Conservation (phyloP, 2,797 vertebrate genomes). For the Enteromius afrohamiltoni region DNA sequence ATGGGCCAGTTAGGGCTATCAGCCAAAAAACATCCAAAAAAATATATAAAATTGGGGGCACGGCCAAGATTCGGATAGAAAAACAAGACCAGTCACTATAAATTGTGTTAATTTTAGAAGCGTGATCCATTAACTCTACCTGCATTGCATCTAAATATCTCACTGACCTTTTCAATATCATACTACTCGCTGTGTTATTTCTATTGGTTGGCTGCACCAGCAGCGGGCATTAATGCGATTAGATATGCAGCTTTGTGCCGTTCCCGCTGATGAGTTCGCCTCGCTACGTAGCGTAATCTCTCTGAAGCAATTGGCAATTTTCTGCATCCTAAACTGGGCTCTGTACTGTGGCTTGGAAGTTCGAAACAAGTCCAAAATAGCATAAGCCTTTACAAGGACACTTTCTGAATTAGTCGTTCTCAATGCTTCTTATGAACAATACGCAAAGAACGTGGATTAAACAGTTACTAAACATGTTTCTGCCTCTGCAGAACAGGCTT, state of each 20-base stretch:
- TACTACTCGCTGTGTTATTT: not conserved
- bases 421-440: not conserved
- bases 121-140: not conserved
- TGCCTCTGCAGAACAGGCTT: not conserved
- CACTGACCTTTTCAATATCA: constrained; percentile 8
- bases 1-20: constrained; percentile 11
- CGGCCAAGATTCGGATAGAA: not conserved
- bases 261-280: constrained; percentile 1
- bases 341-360: not conserved
- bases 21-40: not conserved
- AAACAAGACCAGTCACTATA: not conserved
- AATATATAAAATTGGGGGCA: not conserved
- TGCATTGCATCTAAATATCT: not conserved
- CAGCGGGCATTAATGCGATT: constrained; percentile 15
- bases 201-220: not conserved
- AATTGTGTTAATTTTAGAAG: not conserved
- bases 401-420: not conserved
- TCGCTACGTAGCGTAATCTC: constrained; percentile 12
- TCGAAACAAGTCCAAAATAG: constrained; percentile 7
- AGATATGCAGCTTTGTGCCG: constrained; percentile 19
- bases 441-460: not conserved
- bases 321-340: constrained; percentile 25
- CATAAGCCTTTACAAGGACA: constrained; percentile 36
- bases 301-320: constrained; percentile 31
- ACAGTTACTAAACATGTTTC: not conserved